These are phyloP conservation scores for Manis crassicaudata DNA, from an alignment of 2,797 vertebrate genomes.

Conservation along the genomic window DNA sequence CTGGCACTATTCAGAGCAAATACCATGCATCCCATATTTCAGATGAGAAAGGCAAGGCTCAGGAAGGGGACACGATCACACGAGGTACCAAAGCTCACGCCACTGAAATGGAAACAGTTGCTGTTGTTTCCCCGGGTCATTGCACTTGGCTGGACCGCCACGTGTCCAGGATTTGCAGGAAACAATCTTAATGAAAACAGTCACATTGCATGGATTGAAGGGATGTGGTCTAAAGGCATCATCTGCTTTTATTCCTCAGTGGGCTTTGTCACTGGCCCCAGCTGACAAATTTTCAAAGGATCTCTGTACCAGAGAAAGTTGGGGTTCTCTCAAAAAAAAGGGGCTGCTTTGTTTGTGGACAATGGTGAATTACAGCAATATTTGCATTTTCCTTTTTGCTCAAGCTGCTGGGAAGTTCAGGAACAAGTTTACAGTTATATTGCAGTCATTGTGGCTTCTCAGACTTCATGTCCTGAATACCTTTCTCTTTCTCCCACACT, in stretches of 20 bases:
- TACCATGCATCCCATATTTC: neutral
- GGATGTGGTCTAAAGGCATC: neutral
- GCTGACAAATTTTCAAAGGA: neutral
- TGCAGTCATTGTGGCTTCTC: neutral
- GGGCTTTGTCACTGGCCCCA: neutral
- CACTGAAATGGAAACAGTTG: neutral
- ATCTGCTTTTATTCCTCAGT: neutral
- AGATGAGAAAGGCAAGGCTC: neutral
- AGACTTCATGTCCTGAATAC: neutral
- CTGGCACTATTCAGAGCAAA: neutral
- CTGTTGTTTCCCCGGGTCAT: fast-evolving
- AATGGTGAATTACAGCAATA: neutral
- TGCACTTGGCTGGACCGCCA: fast-evolving
- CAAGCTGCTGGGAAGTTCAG: neutral
- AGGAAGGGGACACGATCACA: neutral
- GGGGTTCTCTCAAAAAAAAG: neutral
- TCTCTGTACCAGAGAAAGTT: neutral
- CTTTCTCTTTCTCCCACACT: neutral
- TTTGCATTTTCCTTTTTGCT: neutral
- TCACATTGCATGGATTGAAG: neutral
- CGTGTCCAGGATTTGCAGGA: neutral
- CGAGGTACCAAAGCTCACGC: neutral
- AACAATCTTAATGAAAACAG: fast-evolving
- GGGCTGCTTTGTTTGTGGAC: neutral
- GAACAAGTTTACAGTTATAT: neutral